Conservation (phyloP, 2,888 invertebrate species). For the Ochropleura plecta region DNA sequence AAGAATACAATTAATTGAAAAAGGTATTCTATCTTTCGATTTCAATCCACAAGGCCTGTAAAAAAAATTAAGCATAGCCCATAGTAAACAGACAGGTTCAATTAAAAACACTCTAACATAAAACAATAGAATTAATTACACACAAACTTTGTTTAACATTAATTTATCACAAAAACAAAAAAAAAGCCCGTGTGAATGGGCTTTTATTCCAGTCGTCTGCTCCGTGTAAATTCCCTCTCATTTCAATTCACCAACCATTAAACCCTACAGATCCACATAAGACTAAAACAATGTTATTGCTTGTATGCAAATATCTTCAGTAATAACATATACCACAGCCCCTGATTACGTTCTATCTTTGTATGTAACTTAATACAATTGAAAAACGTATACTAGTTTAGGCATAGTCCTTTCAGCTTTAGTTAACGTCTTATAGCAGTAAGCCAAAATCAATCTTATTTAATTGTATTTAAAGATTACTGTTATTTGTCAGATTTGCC, state of each 20-base stretch:
- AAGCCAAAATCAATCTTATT: neutral
- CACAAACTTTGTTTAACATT: no score
- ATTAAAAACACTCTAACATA: no score
- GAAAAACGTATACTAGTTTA: conserved; percentile 45
- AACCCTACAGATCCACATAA: conserved; percentile 24
- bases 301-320: conserved; percentile 53
- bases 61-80: no score
- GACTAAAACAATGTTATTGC: conserved; percentile 47
- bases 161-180: no score
- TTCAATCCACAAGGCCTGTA: conserved; percentile 2
- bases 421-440: neutral
- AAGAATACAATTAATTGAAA: neutral
- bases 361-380: conserved; percentile 61
- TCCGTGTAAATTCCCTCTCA: conserved; percentile 2
- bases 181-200: neutral
- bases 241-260: conserved; percentile 19
- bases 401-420: neutral
- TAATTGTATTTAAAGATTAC: neutral
- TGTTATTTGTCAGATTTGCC: neutral
- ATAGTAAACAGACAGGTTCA: no score
- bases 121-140: no score
- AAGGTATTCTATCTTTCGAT: neutral
- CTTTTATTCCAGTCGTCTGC: neutral
- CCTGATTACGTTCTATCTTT: conserved; percentile 56
- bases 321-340: conserved; percentile 47